Evolutionary conservation across 2,797 vertebrate genomes (phyloP).

Genomic region (Micrastur ruficollis): DNA sequence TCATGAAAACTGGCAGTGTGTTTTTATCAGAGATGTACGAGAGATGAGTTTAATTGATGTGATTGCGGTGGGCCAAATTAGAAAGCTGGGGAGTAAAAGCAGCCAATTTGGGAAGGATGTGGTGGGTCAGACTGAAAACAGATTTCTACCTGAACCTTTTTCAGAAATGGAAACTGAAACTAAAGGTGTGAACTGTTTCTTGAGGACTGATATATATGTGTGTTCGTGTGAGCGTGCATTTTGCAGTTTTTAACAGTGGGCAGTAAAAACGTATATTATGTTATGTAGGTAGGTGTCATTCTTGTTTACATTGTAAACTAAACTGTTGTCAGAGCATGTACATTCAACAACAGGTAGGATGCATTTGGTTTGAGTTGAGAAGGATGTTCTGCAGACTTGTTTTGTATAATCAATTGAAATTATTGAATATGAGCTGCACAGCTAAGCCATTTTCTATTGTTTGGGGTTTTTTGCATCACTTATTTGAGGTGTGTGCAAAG

Average conservation of each 20-base stretch:
- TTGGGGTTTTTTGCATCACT: not conserved
- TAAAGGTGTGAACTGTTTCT: not conserved
- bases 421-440: not conserved
- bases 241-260: not conserved
- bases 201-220: rapidly evolving
- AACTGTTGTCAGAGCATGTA: not conserved
- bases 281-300: not conserved
- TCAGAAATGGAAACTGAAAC: not conserved
- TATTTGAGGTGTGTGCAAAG: not conserved
- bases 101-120: not conserved
- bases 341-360: not conserved
- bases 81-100: not conserved
- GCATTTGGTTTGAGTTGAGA: not conserved
- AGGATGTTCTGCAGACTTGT: not conserved
- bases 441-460: not conserved
- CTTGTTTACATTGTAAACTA: not conserved
- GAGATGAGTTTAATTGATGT: not conserved
- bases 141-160: not conserved
- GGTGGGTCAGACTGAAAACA: not conserved
- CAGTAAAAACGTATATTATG: not conserved
- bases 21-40: not conserved
- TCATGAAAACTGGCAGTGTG: not conserved
- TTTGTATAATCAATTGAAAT: not conserved
- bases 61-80: not conserved
- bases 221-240: not conserved